phyloP scores from a whole-genome alignment of 2,888 invertebrate species.

The Dryomyza anilis region DNA sequence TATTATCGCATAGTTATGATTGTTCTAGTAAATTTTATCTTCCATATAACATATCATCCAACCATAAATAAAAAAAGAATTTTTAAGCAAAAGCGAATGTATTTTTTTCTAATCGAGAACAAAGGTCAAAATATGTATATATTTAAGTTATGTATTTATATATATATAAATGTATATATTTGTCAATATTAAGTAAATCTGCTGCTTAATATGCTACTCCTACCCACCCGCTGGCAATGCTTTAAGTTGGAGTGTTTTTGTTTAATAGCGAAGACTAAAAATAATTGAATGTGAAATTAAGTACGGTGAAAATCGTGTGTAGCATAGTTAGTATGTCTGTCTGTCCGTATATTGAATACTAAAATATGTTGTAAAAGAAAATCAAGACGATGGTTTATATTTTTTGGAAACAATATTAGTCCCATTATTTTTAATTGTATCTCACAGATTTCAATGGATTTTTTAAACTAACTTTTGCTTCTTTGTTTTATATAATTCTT shows the following conservation, averaged over 20 bases:
- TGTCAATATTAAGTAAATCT: not conserved
- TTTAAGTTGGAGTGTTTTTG: slow-evolving; percentile 20
- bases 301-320: too few species aligned
- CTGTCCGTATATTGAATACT: not conserved
- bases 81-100: not conserved
- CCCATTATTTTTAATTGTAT: slow-evolving; percentile 16
- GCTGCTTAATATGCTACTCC: not conserved
- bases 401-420: slow-evolving; percentile 16
- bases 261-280: too few species aligned
- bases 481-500: slow-evolving; percentile 19
- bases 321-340: not conserved
- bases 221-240: slow-evolving; percentile 16
- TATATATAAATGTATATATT: slow-evolving; percentile 4
- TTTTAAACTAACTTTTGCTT: slow-evolving; percentile 8
- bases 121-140: not conserved
- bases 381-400: not conserved
- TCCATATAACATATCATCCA: too few species aligned
- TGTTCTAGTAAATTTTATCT: too few species aligned
- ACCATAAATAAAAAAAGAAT: too few species aligned
- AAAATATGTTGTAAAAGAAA: too few species aligned
- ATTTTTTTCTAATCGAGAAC: not conserved
- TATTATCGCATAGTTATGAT: too few species aligned
- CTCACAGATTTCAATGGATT: slow-evolving; percentile 11
- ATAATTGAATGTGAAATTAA: too few species aligned
- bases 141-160: not conserved